Conservation (phyloP, 2,888 invertebrate genomes). For the Amaurobius ferox region DNA sequence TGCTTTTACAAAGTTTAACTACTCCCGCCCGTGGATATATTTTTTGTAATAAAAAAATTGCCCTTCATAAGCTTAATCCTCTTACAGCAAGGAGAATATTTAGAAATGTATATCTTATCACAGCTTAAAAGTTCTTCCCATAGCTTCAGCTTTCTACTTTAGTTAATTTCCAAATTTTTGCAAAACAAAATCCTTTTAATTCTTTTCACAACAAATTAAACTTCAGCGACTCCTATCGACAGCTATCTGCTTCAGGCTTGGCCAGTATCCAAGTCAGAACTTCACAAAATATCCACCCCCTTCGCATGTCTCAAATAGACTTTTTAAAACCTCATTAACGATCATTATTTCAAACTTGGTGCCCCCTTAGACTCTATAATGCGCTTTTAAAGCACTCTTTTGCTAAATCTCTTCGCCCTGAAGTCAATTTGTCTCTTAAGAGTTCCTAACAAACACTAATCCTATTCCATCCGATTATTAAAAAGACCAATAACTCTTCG, state of each 20-base stretch:
- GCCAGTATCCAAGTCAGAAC: background rate
- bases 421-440: conserved; percentile 50
- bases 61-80: too few species aligned
- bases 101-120: background rate
- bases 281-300: conserved; percentile 11
- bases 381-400: conserved; percentile 61
- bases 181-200: background rate
- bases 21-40: too few species aligned
- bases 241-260: background rate
- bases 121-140: background rate
- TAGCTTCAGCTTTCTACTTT: too few species aligned
- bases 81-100: conserved; percentile 10
- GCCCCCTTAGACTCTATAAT: conserved; percentile 49
- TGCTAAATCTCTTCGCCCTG: conserved; percentile 37
- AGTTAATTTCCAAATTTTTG: too few species aligned
- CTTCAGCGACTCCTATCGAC: background rate
- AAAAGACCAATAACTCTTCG: conserved; percentile 35
- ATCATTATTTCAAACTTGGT: conserved; percentile 51
- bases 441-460: conserved; percentile 54
- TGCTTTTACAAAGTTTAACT: too few species aligned
- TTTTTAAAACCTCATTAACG: conserved; percentile 70
- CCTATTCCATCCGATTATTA: conserved; percentile 61
- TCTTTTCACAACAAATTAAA: conserved; percentile 1
- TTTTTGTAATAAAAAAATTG: too few species aligned
- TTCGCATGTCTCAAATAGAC: conserved; percentile 17